Conservation (phyloP, 2,113 vertebrate species). For the Grus americana region DNA sequence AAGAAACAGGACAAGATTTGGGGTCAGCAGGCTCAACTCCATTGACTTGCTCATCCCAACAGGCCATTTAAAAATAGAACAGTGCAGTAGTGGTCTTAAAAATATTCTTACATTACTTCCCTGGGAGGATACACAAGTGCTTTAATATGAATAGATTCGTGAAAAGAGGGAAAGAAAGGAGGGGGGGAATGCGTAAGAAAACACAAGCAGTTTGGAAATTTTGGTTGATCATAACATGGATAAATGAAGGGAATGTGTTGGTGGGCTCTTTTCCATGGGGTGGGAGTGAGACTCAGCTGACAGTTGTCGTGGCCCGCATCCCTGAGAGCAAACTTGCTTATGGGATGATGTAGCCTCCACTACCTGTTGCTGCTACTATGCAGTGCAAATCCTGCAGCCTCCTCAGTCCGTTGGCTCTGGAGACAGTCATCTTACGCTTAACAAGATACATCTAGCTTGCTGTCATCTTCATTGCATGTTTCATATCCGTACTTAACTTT, state of each 20-base stretch:
- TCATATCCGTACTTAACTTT: background rate
- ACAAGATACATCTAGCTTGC: background rate
- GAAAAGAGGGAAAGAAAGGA: background rate
- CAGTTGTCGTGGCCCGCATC: background rate
- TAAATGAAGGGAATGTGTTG: background rate
- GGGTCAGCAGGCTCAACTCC: background rate
- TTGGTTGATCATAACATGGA: background rate
- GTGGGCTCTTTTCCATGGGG: background rate
- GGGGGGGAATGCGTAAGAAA: background rate
- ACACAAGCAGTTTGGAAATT: background rate
- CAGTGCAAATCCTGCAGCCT: background rate
- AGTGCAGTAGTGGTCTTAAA: background rate
- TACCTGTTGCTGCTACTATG: background rate
- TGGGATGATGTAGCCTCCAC: background rate
- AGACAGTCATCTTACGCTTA: background rate
- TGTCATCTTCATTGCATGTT: background rate
- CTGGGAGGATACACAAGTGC: background rate
- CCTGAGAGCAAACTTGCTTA: background rate
- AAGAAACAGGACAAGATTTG: background rate
- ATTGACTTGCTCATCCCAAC: background rate
- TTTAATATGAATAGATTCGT: background rate
- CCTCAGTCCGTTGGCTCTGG: background rate
- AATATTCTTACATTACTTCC: background rate
- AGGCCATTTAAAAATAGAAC: background rate
- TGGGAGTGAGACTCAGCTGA: background rate